These are phyloP conservation scores for Beris chalybata DNA, from an alignment of 2,888 invertebrate genomes.

Conservation along the genomic window DNA sequence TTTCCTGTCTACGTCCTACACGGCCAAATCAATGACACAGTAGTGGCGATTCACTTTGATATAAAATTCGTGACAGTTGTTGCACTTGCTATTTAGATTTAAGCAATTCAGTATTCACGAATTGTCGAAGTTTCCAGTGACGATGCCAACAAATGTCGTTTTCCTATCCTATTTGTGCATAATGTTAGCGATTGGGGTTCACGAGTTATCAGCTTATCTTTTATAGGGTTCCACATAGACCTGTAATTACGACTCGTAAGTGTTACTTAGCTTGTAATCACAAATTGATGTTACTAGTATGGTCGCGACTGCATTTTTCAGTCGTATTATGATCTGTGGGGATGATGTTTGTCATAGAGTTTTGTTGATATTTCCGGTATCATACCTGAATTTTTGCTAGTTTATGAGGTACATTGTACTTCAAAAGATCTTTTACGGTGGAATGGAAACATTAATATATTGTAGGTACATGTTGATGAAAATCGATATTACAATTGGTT, in stretches of 20 bases:
- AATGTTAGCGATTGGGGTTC: neutral
- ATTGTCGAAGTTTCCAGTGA: neutral
- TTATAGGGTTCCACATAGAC: conserved; percentile 8
- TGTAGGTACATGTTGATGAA: no score
- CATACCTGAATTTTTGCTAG: no score
- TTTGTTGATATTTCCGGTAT: no score
- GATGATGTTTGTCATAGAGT: no score
- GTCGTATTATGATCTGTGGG: no score
- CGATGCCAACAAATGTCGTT: conserved; percentile 24
- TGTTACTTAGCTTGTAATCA: conserved; percentile 13
- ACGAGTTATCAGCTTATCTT: conserved; percentile 16
- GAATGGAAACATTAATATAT: no score
- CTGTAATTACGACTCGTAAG: conserved; percentile 24
- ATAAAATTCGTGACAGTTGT: conserved; percentile 35
- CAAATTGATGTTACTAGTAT: no score
- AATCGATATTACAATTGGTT: no score
- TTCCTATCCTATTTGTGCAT: neutral
- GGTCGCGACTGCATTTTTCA: no score
- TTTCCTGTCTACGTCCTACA: conserved; percentile 4
- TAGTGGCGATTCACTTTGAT: conserved; percentile 19
- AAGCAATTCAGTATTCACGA: conserved; percentile 17
- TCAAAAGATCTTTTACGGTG: no score
- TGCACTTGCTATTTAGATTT: conserved; percentile 33
- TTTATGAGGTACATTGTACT: no score
- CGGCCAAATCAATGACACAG: conserved; percentile 1